These are phyloP conservation scores for Apostichopus japonicus DNA, from an alignment of 35 echinoderm and acorn worm species.

Conservation along the genomic window DNA sequence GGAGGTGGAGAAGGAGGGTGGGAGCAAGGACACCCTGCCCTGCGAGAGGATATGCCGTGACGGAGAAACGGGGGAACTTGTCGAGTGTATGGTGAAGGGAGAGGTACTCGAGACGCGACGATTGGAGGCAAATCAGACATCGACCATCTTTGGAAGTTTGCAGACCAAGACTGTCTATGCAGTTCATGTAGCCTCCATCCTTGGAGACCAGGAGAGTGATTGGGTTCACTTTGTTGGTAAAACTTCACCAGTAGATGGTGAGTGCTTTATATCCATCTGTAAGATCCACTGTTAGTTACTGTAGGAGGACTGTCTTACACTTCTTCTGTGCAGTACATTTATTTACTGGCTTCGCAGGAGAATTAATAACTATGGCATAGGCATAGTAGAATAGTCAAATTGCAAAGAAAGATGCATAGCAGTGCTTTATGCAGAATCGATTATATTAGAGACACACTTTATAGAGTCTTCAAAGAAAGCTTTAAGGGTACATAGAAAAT, in stretches of 20 bases:
- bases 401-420: too few relatives aligned
- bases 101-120: constrained; percentile 12
- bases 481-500: too few relatives aligned
- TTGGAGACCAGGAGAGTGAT: constrained; percentile 60
- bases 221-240: constrained; percentile 45
- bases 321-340: too few relatives aligned
- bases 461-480: too few relatives aligned
- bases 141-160: constrained; percentile 56
- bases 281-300: background rate
- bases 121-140: constrained; percentile 50
- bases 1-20: constrained; percentile 42
- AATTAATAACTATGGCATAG: too few relatives aligned
- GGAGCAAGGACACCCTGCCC: constrained; percentile 10
- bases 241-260: constrained; percentile 56
- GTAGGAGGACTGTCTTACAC: too few relatives aligned
- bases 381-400: too few relatives aligned
- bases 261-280: background rate
- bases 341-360: too few relatives aligned
- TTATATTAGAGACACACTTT: too few relatives aligned
- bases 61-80: constrained; percentile 21
- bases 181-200: constrained; percentile 52
- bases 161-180: constrained; percentile 56
- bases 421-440: too few relatives aligned
- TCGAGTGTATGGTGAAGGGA: constrained; percentile 47
- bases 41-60: constrained; percentile 16